Evolutionary conservation across 2,113 vertebrate genomes (phyloP).

Genomic region (Opisthocomus hoazin): DNA sequence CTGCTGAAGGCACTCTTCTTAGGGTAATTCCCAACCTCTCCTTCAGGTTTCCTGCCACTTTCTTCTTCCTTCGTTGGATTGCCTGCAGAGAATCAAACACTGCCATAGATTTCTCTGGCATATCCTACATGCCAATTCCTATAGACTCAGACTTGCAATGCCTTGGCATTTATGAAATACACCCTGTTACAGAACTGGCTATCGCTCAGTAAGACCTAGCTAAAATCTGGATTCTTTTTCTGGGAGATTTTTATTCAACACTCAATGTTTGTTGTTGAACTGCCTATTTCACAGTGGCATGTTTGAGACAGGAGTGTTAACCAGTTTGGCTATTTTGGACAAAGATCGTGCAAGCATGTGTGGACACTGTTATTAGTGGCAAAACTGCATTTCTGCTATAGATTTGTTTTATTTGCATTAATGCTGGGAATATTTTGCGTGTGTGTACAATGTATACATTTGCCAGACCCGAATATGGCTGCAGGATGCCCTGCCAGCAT

Average conservation of each 20-base stretch:
- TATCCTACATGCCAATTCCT: background rate
- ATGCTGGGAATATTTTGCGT: background rate
- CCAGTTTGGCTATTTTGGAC: background rate
- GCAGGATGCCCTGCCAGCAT: background rate
- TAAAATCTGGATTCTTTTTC: background rate
- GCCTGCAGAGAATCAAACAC: background rate
- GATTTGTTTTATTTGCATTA: background rate
- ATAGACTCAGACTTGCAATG: background rate
- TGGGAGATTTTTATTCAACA: background rate
- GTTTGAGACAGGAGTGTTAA: background rate
- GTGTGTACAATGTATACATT: background rate
- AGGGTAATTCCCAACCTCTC: background rate
- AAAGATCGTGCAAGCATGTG: rapidly evolving
- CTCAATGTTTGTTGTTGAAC: background rate
- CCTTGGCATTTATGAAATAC: background rate
- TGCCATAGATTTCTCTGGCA: background rate
- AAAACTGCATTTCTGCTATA: background rate
- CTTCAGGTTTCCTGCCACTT: background rate
- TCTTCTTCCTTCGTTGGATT: background rate
- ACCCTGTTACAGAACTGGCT: background rate
- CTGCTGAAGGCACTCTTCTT: background rate
- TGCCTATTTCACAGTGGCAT: background rate
- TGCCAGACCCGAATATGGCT: background rate
- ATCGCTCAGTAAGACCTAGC: background rate
- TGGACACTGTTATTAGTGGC: background rate